These are phyloP conservation scores for Passer montanus DNA, from an alignment of 2,113 vertebrate genomes.

Conservation along the genomic window DNA sequence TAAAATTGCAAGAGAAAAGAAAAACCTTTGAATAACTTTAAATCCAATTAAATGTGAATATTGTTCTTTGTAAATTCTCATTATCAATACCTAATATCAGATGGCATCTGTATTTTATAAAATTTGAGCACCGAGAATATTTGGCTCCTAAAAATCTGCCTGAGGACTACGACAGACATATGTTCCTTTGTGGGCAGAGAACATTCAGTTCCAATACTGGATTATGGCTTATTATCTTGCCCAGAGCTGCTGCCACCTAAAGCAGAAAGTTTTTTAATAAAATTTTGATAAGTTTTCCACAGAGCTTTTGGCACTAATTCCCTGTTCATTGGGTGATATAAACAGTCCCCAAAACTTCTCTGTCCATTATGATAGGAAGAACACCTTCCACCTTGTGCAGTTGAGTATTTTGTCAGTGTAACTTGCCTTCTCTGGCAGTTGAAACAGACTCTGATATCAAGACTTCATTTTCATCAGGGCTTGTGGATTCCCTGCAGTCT, in stretches of 20 bases:
- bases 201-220: neutral
- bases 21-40: neutral
- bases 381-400: fast-evolving
- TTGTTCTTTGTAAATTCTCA: neutral
- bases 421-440: neutral
- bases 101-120: neutral
- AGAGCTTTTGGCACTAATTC: neutral
- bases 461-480: neutral
- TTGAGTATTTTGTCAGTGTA: neutral
- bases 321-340: neutral
- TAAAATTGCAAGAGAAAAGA: neutral
- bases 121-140: neutral
- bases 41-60: neutral
- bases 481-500: neutral
- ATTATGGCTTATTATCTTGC: neutral
- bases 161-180: neutral
- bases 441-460: neutral
- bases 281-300: neutral
- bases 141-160: neutral
- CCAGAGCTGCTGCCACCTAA: neutral
- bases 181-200: neutral
- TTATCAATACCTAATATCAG: neutral
- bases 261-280: neutral
- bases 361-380: neutral
- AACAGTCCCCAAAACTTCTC: neutral